Base-by-base conservation (phyloP, 1,140 invertebrate species). In the Drosophila arawakana region DNA sequence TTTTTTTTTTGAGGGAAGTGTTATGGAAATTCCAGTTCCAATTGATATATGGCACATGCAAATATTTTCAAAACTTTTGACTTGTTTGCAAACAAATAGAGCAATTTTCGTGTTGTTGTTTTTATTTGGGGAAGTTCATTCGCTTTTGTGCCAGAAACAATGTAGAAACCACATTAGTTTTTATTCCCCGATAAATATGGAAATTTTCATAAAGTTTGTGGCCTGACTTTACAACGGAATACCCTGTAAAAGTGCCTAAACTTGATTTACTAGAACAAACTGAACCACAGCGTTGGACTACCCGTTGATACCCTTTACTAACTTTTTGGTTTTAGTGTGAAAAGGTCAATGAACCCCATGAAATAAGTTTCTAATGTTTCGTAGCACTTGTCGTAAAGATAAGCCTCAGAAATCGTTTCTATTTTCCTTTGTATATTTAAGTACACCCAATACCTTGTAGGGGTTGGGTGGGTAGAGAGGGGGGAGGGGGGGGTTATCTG, bases 91-190 rank as follows among this genome's bases (percentile, higher is more conserved):
- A 50, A 74, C 73, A 82, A 88, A 88, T 79, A 73, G 43, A 77
- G 59, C 70, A 74, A 71, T 84, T 76, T 76, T 44, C 2, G 35
- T 25, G 55, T 50, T 61, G 37, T 78, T 68, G 46, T 66, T 72
- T 47, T 61, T 21, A 21, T 47, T 30, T 5, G 25, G 60, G 54
- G 50, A 74, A 88, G 83, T 88, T 86, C 83, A 82, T 88, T 88
- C 76, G 83, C 83, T 77, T 88, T 79, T 75, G 83, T 88, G 62
- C 83, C 78, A 88, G 70, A 86, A 86, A 88, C 65, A 65, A 71
- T 81, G 54, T 80, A 63, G 61, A 82, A 79, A 88, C 72, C 68
- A 88, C 60, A 78, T 44, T 72, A 37, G 52, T 11, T 69, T 63
- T 57, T 61, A 43, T 72, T 34, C 35, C 69, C 44, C 59, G 63